phyloP scores from a whole-genome alignment of 2,888 invertebrate species.

The Anoplius nigerrimus region DNA sequence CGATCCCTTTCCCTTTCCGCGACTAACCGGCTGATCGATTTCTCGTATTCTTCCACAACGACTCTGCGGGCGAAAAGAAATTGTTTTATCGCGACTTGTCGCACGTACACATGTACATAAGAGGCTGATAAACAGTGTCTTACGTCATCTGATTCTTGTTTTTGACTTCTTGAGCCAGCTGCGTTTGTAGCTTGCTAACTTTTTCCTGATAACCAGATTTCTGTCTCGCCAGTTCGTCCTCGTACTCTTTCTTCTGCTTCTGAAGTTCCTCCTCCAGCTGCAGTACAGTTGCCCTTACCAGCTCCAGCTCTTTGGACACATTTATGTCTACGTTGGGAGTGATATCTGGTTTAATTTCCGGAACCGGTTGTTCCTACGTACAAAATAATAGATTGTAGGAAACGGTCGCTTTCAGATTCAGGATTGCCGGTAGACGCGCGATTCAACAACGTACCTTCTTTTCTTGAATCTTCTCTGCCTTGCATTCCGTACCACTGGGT shows the following conservation, averaged over 20 bases:
- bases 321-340: conserved; percentile 77
- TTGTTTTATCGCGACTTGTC: background rate
- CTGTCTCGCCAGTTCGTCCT: conserved; percentile 76
- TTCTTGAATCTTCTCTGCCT: conserved; percentile 42
- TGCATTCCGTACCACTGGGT: conserved; percentile 35
- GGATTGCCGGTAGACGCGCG: background rate
- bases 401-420: background rate
- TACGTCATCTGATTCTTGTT: conserved; percentile 76
- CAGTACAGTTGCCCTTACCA: conserved; percentile 79
- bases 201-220: conserved; percentile 77
- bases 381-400: background rate
- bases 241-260: conserved; percentile 77
- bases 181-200: conserved; percentile 77
- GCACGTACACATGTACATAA: no score
- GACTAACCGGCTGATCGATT: conserved; percentile 77
- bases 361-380: conserved; percentile 37
- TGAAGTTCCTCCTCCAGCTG: conserved; percentile 79
- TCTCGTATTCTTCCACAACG: conserved; percentile 78
- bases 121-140: conserved; percentile 36
- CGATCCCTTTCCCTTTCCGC: conserved; percentile 76
- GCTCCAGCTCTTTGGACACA: conserved; percentile 79
- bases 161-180: conserved; percentile 76
- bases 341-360: conserved; percentile 55
- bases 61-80: conserved; percentile 64
- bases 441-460: conserved; percentile 54